phyloP scores from a whole-genome alignment of 2,888 invertebrate species.

The Caenorhabditis sp. region DNA sequence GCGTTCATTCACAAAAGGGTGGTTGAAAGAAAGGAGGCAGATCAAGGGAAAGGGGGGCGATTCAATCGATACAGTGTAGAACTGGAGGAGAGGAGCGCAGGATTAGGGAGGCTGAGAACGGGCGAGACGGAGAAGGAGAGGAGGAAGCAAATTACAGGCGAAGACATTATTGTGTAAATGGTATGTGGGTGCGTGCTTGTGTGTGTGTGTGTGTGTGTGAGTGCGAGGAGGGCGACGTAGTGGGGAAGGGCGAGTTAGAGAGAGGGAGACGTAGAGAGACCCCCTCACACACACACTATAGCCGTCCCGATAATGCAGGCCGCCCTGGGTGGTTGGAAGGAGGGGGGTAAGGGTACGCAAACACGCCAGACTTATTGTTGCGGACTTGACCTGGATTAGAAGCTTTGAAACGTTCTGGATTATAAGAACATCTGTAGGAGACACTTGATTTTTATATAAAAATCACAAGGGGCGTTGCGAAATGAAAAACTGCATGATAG shows the following conservation, averaged over 20 bases:
- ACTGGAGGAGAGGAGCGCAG: neutral
- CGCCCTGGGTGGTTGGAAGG: neutral
- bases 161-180: slow-evolving; percentile 52
- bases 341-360: neutral
- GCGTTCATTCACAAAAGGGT: too few relatives aligned
- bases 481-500: too few relatives aligned
- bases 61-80: slow-evolving; percentile 6
- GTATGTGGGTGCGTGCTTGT: slow-evolving; percentile 21
- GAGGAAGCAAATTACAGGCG: slow-evolving; percentile 53
- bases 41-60: too few relatives aligned
- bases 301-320: slow-evolving; percentile 2
- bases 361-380: neutral
- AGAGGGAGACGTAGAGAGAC: neutral
- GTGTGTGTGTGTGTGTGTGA: neutral
- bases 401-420: too few relatives aligned
- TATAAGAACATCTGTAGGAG: too few relatives aligned
- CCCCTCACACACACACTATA: slow-evolving; percentile 1
- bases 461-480: too few relatives aligned
- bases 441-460: too few relatives aligned
- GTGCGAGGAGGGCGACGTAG: neutral
- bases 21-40: too few relatives aligned
- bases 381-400: slow-evolving; percentile 12
- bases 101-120: neutral
- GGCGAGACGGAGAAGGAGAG: slow-evolving; percentile 14
- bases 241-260: neutral